Evolutionary conservation across 2,888 invertebrate species (phyloP), one percentile per base, ranked within the genome.

Genomic region (Nasonovia ribisnigri): DNA sequence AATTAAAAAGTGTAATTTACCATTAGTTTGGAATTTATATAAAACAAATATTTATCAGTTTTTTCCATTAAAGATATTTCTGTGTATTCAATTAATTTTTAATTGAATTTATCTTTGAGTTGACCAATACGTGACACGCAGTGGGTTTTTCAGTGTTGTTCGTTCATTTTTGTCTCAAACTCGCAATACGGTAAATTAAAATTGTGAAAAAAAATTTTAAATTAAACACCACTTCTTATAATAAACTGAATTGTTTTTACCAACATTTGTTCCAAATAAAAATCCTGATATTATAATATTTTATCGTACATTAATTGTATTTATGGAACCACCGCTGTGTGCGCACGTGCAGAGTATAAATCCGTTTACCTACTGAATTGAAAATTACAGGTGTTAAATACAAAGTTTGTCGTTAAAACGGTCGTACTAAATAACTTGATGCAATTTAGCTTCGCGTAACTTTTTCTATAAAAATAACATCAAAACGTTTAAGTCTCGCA

Each of bases 11-110:
- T 26, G 16, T 6, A 42, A 29, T 54, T 42, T 48, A 4, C 87
- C 36, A 5, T 87, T 87, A n/a, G 54, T 46, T 54, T 2, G 42
- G 36, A 26, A 36, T 5, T 36, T 67, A 36, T 88, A 51, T 46
- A 88, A 24, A 42, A 54, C 54, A 88, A 88, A 88, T 88, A 88
- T 54, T 88, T 57, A 43, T 88, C 42, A 43, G 57, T 43, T 57
- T 88, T 87, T 57, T 43, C 42, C 29, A 57, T 57, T 24, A 10
- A 42, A 88, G 5, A 48, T 87, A n/a, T n/a, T 29, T 48, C 11
- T 24, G 5, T 0, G 46, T 16, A n/a, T 48, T 87, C 20, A 48
- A 87, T 87, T 86, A 16, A 16, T 29, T 86, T 86, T 86, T 86
- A 46, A 86, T 86, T 77, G 16, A 6, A 86, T 29, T 86, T 29